Conservation (phyloP, 2,888 invertebrate genomes). For the Dysmachus trigonus region DNA sequence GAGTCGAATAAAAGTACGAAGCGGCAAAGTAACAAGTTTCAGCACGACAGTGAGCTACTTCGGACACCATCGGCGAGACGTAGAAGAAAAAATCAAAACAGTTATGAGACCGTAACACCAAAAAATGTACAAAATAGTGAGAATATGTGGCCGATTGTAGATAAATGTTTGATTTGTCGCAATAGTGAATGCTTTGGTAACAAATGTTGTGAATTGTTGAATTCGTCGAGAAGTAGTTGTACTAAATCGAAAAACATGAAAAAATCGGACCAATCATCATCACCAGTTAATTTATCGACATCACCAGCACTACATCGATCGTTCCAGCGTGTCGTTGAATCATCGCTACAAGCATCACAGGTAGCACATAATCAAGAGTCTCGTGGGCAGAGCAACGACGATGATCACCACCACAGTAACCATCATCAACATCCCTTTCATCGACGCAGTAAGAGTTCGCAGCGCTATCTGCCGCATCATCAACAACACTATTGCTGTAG, state of each 20-base stretch:
- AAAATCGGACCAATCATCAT: neutral
- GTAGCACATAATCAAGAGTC: neutral
- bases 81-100: neutral
- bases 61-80: slow-evolving; percentile 7
- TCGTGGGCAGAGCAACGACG: neutral
- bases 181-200: slow-evolving; percentile 20
- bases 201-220: slow-evolving; percentile 8
- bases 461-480: neutral
- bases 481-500: slow-evolving; percentile 4
- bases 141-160: slow-evolving; percentile 8
- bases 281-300: slow-evolving; percentile 9
- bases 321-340: neutral
- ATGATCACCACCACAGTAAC: neutral
- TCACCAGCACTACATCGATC: neutral
- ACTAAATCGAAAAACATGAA: neutral
- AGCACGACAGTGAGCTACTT: neutral
- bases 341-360: neutral
- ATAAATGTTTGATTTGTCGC: slow-evolving; percentile 29
- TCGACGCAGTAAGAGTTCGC: neutral
- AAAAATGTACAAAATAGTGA: neutral
- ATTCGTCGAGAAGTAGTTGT: neutral
- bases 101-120: neutral
- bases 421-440: neutral
- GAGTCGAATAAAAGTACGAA: slow-evolving; percentile 18
- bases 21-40: neutral